phyloP scores from a whole-genome alignment of 2,797 vertebrate genomes.

The Sciurus vulgaris region DNA sequence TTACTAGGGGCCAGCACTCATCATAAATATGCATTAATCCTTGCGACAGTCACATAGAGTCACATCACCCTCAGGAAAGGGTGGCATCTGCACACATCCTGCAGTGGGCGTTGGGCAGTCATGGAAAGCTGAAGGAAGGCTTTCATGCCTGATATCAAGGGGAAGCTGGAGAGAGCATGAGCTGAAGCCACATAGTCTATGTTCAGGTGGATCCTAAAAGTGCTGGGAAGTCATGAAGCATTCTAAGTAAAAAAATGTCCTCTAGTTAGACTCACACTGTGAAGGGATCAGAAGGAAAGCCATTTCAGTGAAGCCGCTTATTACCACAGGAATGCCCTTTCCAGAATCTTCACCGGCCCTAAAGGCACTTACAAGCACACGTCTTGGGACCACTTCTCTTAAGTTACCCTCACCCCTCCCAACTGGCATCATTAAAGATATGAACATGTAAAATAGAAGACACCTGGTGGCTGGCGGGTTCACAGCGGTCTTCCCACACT shows the following conservation, averaged over 20 bases:
- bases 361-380: neutral
- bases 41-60: neutral
- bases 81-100: neutral
- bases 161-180: neutral
- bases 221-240: neutral
- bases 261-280: neutral
- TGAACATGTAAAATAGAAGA: neutral
- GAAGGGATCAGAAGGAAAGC: neutral
- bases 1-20: neutral
- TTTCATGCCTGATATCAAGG: neutral
- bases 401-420: neutral
- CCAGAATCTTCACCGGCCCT: neutral
- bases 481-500: conserved; percentile 69
- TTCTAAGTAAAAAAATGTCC: neutral
- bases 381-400: neutral
- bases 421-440: conserved; percentile 1
- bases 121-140: neutral
- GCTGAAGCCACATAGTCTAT: neutral
- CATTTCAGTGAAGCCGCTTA: neutral
- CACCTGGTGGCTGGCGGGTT: neutral
- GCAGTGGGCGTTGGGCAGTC: neutral
- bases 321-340: neutral
- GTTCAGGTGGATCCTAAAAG: neutral
- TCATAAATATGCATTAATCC: neutral
- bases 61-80: neutral